Evolutionary conservation across 2,888 invertebrate genomes (phyloP).

Genomic region (Eupithecia tripunctaria): DNA sequence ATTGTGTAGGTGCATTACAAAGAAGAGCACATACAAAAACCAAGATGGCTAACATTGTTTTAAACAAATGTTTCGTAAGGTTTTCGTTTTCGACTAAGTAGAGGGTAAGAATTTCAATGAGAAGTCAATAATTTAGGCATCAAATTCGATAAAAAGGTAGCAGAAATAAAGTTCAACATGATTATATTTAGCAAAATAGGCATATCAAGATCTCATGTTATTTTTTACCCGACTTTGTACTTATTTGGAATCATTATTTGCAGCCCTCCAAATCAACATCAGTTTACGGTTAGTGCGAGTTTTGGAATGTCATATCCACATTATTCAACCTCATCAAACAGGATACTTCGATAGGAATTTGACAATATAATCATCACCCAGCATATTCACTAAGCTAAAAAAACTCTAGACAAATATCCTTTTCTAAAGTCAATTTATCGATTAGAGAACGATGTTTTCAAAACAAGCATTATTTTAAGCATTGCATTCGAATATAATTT

Average conservation of each 20-base stretch:
- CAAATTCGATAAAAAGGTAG: too few relatives aligned
- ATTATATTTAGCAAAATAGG: not conserved
- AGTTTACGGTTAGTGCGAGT: constrained; percentile 17
- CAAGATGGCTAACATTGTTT: too few relatives aligned
- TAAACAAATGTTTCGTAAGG: too few relatives aligned
- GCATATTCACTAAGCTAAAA: constrained; percentile 24
- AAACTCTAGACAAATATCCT: constrained; percentile 20
- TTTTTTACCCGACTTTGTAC: not conserved
- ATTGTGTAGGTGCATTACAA: too few relatives aligned
- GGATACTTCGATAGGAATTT: constrained; percentile 23
- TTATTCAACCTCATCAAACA: constrained; percentile 35
- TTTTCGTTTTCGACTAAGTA: not conserved
- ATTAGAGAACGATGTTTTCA: constrained; percentile 21
- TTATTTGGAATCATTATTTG: not conserved
- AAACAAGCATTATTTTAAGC: constrained; percentile 25
- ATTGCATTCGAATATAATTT: constrained; percentile 19
- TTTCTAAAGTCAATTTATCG: constrained; percentile 19
- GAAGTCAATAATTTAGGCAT: too few relatives aligned
- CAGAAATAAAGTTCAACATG: not conserved
- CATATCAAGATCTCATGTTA: not conserved
- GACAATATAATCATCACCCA: constrained; percentile 23
- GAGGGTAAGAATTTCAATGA: not conserved
- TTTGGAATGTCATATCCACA: constrained; percentile 32
- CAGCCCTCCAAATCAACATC: not conserved
- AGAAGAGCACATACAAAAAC: too few relatives aligned